Evolutionary conservation across 2,888 invertebrate genomes (phyloP), one percentile per base, ranked within the genome.

Genomic region (Parnassius apollo): DNA sequence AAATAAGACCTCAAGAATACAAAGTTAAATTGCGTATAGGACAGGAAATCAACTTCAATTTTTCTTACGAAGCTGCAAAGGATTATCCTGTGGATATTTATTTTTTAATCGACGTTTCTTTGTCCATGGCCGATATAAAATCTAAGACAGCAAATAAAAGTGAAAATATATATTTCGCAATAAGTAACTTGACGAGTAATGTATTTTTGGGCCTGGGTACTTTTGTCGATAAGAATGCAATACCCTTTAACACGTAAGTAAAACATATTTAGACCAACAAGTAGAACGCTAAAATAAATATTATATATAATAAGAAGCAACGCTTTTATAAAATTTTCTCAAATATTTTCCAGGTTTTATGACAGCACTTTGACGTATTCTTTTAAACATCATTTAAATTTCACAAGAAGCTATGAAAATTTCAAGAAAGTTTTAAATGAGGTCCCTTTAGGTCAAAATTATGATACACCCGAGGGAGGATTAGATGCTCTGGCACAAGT

Each of bases 401-500:
- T 97, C 57, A 94, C 93, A 10, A 81, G 85, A 7, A 86, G 96
- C 67, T 90, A 93, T 2, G 69, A 78, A 1, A 73, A 66, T 49
- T 94, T 94, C 71, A 73, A 85, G 69, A 65, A 72, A 0, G 71
- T 80, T 55, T 85, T 95, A 1, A 82, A 83, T 0, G 68, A 75
- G 0, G 88, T 91, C 0, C 69, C 78, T 8, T 78, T 88, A 42
- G 93, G 93, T 1, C 81, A 79, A 1, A 94, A 94, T 81, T 77
- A 94, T 61, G 96, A 96, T 76, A 75, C 83, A 1, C 96, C 95
- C 0, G 97, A 98, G 86, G 97, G 97, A 9, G 96, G 97, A 0
- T 93, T 98, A 57, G 98, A 98, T 80, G 98, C 96, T 3, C 92
- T 98, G 42, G 96, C 98, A 92, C 98, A 98, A 86, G 85, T 78